Base-by-base conservation (phyloP, 2,888 invertebrate species). In the Caenorhabditis becei region DNA sequence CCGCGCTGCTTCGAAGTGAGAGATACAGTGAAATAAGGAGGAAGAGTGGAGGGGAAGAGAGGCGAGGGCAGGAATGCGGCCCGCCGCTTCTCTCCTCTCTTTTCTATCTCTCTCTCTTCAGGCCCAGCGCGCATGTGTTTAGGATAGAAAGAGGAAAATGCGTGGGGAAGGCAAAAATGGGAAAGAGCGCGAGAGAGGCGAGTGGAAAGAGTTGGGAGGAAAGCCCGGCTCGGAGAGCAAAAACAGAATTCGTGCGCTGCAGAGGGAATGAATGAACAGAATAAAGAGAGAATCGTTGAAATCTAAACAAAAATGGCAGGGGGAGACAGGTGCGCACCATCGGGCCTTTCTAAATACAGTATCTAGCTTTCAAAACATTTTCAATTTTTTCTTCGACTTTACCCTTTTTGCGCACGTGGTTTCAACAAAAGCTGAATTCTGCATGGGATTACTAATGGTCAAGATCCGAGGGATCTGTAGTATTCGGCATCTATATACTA, bases 141-240 rank as follows among this genome's bases (percentile, higher is more conserved):
- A 28, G 44, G 72, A 72, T 62, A 63, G 72, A 28, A 69, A 67
- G 51, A 62, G 49, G 35, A 72, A 47, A 37, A 47, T 35, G 44
- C 35, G 47, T 11, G 11, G 59, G 35, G 26, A 23, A 23, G 51
- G 70, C 8, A 35, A 23, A 53, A 28, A 49, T 47, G n/a, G 41
- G 62, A 44, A 51, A 54, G 14, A n/a, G n/a, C n/a, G n/a, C n/a
- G n/a, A n/a, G 37, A 26, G 35, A 20, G 54, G 32, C 11, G 23
- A 37, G 23, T 23, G 14, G 35, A 37, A 61, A 23, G 49, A 35
- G 26, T 1, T 28, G 44, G 28, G 53, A 61, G n/a, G 53, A 53
- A 24, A 26, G 14, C 14, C 2, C 3, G 20, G 49, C 32, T 32
- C 32, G 32, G 41, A 14, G 14, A 41, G 41, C 32, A 14, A 41